Conservation (phyloP, 2,113 vertebrate genomes). For the Crotalus viridis region DNA sequence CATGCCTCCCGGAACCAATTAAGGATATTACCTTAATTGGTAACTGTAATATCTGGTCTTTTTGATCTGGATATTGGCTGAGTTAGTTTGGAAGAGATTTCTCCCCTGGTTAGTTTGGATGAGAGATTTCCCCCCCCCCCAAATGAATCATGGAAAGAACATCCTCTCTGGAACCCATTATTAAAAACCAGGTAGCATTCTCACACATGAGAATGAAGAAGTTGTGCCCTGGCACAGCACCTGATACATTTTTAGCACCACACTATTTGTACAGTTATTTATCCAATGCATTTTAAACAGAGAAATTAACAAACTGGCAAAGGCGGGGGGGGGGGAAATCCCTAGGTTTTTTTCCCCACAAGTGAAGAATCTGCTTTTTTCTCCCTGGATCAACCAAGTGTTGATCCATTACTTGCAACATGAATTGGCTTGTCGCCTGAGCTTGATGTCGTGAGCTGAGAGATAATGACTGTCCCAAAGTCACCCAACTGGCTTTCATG, state of each 20-base stretch:
- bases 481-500: background rate
- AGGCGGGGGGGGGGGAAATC: accelerated
- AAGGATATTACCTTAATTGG: background rate
- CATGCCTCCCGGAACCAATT: background rate
- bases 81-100: background rate
- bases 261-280: no score
- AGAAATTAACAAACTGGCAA: background rate
- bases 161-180: background rate
- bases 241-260: background rate
- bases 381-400: background rate
- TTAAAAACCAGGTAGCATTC: background rate
- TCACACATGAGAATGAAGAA: background rate
- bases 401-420: background rate
- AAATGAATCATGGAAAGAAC: background rate
- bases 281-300: background rate
- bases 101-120: background rate
- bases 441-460: background rate
- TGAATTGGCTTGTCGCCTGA: background rate
- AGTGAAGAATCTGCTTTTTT: background rate
- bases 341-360: no score
- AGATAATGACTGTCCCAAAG: background rate
- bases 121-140: background rate
- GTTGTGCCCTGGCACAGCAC: background rate
- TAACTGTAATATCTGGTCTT: background rate
- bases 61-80: background rate